Evolutionary conservation across 2,797 vertebrate genomes (phyloP).

Genomic region (Argya squamiceps): DNA sequence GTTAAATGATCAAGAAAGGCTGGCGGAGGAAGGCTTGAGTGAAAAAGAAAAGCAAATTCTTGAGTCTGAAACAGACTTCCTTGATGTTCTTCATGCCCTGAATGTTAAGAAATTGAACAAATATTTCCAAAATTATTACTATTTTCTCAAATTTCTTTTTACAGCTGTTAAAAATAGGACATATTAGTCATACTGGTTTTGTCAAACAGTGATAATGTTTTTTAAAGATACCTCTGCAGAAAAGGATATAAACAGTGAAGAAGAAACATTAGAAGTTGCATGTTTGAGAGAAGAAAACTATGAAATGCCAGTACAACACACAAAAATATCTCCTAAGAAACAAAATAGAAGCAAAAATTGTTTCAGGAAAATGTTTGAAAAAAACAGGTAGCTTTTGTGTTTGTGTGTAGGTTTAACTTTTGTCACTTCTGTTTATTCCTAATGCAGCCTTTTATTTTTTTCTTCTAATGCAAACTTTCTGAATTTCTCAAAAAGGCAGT

Average conservation of each 20-base stretch:
- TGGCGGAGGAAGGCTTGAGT: not conserved
- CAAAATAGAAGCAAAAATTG: not conserved
- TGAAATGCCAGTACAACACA: not conserved
- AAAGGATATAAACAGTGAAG: not conserved
- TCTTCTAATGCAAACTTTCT: not conserved
- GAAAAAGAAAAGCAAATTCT: not conserved
- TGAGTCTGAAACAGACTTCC: not conserved
- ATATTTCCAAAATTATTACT: not conserved
- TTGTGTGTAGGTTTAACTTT: not conserved
- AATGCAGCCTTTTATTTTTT: not conserved
- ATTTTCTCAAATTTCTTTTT: not conserved
- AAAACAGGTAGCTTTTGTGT: not conserved
- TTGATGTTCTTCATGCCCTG: not conserved
- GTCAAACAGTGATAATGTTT: not conserved
- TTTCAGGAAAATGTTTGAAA: not conserved
- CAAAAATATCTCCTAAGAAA: not conserved
- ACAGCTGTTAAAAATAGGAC: not conserved
- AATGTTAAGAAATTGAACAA: not conserved
- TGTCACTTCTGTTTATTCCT: not conserved
- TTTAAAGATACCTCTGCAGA: not conserved
- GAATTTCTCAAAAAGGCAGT: not conserved
- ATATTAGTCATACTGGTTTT: not conserved
- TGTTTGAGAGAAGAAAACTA: not conserved
- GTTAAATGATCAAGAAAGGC: not conserved
- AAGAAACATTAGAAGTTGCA: not conserved